Percentiles rank a stretch among this genome's conserved stretches.
Conservation (phyloP, 2,113 vertebrate genomes). For the Perognathus longimembris region DNA sequence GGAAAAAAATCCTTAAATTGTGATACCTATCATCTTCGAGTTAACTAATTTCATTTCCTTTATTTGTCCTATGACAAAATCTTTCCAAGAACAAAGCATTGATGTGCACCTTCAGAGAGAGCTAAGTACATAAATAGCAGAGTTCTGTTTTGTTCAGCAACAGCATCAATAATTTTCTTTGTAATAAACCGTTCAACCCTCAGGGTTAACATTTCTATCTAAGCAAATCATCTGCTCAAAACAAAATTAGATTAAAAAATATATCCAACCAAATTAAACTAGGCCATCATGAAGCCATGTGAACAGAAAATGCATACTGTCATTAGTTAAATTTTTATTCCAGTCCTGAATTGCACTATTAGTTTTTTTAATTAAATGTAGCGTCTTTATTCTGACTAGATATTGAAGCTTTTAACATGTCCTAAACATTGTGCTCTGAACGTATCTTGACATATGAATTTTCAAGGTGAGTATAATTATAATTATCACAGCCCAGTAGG, state of each 20-base stretch:
- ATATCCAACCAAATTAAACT: slow-evolving; percentile 53
- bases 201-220: neutral
- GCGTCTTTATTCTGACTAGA: neutral
- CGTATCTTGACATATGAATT: neutral
- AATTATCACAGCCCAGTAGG: neutral
- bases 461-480: neutral
- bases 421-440: neutral
- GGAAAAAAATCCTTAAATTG: neutral
- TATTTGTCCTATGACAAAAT: neutral
- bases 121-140: neutral
- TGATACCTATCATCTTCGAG: neutral
- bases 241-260: slow-evolving; percentile 1
- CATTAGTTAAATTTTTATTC: slow-evolving; percentile 8
- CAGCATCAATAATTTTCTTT: neutral
- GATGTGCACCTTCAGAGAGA: neutral
- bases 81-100: neutral
- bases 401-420: neutral
- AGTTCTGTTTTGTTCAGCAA: neutral
- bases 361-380: neutral
- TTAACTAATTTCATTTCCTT: neutral
- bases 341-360: neutral
- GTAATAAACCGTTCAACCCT: neutral
- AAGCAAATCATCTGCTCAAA: slow-evolving; percentile 37
- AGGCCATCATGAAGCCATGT: slow-evolving; percentile 36
- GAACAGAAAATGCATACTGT: slow-evolving; percentile 25